Conservation (phyloP, 2,797 vertebrate genomes). For the Pelodytes ibericus region DNA sequence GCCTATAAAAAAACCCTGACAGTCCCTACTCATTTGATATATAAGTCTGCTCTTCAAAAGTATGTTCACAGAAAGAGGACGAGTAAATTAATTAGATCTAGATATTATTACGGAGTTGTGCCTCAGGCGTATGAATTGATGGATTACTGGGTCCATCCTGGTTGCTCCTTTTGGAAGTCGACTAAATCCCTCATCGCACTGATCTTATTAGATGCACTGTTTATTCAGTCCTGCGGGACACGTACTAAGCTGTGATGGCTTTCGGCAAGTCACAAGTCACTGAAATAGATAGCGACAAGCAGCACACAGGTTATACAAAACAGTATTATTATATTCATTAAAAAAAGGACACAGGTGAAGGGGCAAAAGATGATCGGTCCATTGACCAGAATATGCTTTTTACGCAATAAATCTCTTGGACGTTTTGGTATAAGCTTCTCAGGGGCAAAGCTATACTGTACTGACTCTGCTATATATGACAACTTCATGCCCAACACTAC, state of each 20-base stretch:
- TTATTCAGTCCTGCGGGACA: background rate
- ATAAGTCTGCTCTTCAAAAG: background rate
- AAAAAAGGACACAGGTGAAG: too few species aligned
- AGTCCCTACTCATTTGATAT: background rate
- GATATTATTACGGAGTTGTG: background rate
- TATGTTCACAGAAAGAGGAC: background rate
- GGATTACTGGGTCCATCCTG: background rate
- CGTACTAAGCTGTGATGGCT: background rate
- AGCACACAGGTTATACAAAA: background rate
- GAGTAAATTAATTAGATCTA: background rate
- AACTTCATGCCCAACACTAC: too few species aligned
- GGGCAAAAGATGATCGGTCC: too few species aligned
- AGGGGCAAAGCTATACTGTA: too few species aligned
- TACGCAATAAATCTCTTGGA: too few species aligned
- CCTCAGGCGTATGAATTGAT: background rate
- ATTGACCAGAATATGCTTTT: too few species aligned
- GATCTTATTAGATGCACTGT: background rate
- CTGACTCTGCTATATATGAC: too few species aligned
- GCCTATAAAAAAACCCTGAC: background rate
- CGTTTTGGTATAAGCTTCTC: too few species aligned
- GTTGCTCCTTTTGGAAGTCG: background rate
- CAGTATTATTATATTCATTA: background rate
- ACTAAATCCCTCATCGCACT: background rate
- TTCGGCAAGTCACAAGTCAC: background rate
- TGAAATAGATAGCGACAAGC: background rate